Evolutionary conservation across 2,113 vertebrate genomes (phyloP), one percentile per base, ranked within the genome.

Genomic region (Emydocephalus ijimae): DNA sequence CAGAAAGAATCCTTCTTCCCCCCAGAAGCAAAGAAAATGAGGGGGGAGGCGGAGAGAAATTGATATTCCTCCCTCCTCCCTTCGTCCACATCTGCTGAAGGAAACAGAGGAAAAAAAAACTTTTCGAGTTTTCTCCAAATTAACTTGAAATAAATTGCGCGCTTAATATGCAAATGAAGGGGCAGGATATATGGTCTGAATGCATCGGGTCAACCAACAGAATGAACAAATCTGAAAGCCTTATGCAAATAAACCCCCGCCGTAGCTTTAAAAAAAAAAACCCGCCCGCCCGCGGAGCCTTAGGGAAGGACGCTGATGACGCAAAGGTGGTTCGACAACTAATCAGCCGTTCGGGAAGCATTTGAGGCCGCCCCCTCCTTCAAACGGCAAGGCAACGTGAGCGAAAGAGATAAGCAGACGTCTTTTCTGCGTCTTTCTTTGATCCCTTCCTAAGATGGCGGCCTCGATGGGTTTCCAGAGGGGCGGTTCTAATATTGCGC

Each of bases 381-480:
- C 5, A 61, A 10, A 6, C 10, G 8, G 24, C 26, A 39, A 26
- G 34, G 21, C 14, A n/a, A 11, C 3, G n/a, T 39, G 9, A 11
- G n/a, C 3, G 23, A 50, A 23, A 81, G 4, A 12, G 15, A 26
- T 3, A 12, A n/a, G n/a, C 86, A 43, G 14, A 23, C 86, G 21
- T 23, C 48, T 0, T 54, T n/a, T 5, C 14, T 52, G 5, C 0
- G 5, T 15, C 2, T n/a, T 87, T 59, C 10, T 43, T 18, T 0
- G 0, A 10, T 43, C 15, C 56, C 34, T 86, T n/a, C 85, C 39
- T 26, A 91, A 93, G 92, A 74, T 56, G 92, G 85, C 39, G 6
- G 85, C 10, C 6, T 1, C 5, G 26, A 8, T 11, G 55, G 0
- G 3, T 34, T n/a, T 10, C 1, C 50, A 74, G 21, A 15, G 10